Conservation (phyloP, 2,113 vertebrate species). For the Cephalopholis sonnerati region DNA sequence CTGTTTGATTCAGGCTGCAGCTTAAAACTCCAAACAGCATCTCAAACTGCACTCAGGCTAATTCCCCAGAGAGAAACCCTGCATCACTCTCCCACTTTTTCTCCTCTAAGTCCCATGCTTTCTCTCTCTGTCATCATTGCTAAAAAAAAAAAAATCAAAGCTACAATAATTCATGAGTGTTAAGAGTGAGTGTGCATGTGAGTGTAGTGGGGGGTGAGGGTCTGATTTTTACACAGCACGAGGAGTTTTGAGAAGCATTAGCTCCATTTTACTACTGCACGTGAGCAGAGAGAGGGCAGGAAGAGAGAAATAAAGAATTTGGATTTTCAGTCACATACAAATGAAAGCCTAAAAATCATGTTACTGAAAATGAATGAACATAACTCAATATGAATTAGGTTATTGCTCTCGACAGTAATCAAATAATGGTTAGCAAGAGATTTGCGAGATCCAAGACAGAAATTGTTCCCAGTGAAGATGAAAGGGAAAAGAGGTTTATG, state of each 20-base stretch:
- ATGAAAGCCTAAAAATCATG: constrained; percentile 8
- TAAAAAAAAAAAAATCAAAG: constrained; percentile 73
- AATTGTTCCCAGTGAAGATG: constrained; percentile 36
- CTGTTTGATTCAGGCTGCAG: constrained; percentile 42
- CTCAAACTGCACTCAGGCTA: constrained; percentile 60
- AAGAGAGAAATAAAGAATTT: constrained; percentile 14
- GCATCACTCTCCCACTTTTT: constrained; percentile 53
- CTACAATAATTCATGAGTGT: constrained; percentile 75
- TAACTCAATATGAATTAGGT: constrained; percentile 30
- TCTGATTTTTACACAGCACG: constrained; percentile 31
- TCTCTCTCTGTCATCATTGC: constrained; percentile 54
- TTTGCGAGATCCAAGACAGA: constrained; percentile 23
- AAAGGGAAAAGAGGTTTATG: constrained; percentile 36
- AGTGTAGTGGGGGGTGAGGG: neutral
- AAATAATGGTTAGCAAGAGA: constrained; percentile 50
- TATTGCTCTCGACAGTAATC: constrained; percentile 31
- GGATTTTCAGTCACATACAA: constrained; percentile 19
- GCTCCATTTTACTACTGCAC: constrained; percentile 29
- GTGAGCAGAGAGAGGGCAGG: constrained; percentile 13
- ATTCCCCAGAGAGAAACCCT: constrained; percentile 65
- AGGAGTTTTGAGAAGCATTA: constrained; percentile 40
- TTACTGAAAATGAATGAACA: constrained; percentile 34
- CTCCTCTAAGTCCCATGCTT: constrained; percentile 35
- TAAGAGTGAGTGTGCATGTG: constrained; percentile 51
- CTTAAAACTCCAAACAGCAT: constrained; percentile 71